phyloP scores from a whole-genome alignment of 2,113 vertebrate species.

The Pyxicephalus adspersus region DNA sequence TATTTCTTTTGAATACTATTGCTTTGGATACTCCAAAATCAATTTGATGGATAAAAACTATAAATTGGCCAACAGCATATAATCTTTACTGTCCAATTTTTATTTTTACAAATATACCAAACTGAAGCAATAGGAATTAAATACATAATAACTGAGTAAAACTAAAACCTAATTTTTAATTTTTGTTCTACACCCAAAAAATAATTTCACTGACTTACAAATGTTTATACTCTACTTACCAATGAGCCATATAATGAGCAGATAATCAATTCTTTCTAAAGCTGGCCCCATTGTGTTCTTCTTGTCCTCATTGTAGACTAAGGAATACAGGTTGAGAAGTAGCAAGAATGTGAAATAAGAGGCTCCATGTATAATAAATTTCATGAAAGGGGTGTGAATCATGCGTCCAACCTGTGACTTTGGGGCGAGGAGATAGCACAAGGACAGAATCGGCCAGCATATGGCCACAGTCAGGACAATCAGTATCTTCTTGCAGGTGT shows the following conservation, averaged over 20 bases:
- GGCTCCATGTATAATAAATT: slow-evolving; percentile 98
- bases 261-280: slow-evolving; percentile 92
- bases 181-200: too few relatives aligned
- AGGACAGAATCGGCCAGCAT: slow-evolving; percentile 92
- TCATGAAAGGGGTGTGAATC: slow-evolving; percentile 98
- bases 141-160: too few relatives aligned
- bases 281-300: slow-evolving; percentile 96
- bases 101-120: too few relatives aligned
- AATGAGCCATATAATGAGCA: slow-evolving; percentile 96
- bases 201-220: too few relatives aligned
- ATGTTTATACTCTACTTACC: slow-evolving; percentile 73
- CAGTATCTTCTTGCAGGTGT: slow-evolving; percentile 94
- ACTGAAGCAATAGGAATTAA: too few relatives aligned
- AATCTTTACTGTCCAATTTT: too few relatives aligned
- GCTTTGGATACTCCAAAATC: too few relatives aligned
- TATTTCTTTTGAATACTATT: too few relatives aligned
- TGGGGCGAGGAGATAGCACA: slow-evolving; percentile 94
- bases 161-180: too few relatives aligned
- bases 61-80: too few relatives aligned
- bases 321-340: slow-evolving; percentile 94
- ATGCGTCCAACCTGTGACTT: slow-evolving; percentile 93
- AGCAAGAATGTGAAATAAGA: slow-evolving; percentile 97
- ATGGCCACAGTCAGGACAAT: slow-evolving; percentile 89
- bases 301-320: slow-evolving; percentile 93
- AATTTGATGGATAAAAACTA: too few relatives aligned